A percentile compares a stretch with the other conserved stretches of the same genome.
phyloP scores from a whole-genome alignment of 2,888 invertebrate species.

The Rhingia rostrata region DNA sequence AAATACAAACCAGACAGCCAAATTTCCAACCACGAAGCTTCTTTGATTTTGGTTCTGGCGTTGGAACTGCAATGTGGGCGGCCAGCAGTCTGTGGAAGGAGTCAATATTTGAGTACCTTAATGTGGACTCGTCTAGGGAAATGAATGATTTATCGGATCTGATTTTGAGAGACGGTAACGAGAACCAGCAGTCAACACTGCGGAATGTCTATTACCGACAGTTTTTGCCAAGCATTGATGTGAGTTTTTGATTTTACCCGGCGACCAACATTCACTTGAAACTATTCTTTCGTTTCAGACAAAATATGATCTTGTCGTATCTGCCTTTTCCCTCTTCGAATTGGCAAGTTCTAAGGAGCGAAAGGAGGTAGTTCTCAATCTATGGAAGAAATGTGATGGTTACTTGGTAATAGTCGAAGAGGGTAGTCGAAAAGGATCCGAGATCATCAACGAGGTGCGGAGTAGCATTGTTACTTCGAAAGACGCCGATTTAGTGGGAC shows the following conservation, averaged over 20 bases:
- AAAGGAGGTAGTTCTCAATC: slow-evolving; percentile 87
- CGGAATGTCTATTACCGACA: slow-evolving; percentile 90
- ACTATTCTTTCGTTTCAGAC: slow-evolving; percentile 79
- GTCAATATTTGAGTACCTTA: slow-evolving; percentile 90
- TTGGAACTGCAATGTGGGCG: slow-evolving; percentile 94
- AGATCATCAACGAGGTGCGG: slow-evolving; percentile 92
- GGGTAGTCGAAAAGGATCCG: slow-evolving; percentile 92
- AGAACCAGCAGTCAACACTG: slow-evolving; percentile 85
- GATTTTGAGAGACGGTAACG: slow-evolving; percentile 87
- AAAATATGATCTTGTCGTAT: slow-evolving; percentile 91
- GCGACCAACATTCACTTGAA: not conserved
- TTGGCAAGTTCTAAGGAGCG: slow-evolving; percentile 87
- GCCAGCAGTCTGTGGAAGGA: slow-evolving; percentile 88
- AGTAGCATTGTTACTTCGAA: slow-evolving; percentile 88
- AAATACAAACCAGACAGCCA: slow-evolving; percentile 87
- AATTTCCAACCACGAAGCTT: slow-evolving; percentile 89
- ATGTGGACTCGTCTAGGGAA: slow-evolving; percentile 90
- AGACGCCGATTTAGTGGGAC: slow-evolving; percentile 83
- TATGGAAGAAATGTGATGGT: slow-evolving; percentile 94
- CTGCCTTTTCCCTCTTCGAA: slow-evolving; percentile 92
- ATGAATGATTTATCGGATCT: slow-evolving; percentile 93
- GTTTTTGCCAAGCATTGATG: slow-evolving; percentile 87
- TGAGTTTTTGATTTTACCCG: slow-evolving; percentile 41
- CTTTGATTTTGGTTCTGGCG: slow-evolving; percentile 96
- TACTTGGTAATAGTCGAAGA: slow-evolving; percentile 93